Conservation (phyloP, 2,113 vertebrate species). For the Ceratotherium simum region DNA sequence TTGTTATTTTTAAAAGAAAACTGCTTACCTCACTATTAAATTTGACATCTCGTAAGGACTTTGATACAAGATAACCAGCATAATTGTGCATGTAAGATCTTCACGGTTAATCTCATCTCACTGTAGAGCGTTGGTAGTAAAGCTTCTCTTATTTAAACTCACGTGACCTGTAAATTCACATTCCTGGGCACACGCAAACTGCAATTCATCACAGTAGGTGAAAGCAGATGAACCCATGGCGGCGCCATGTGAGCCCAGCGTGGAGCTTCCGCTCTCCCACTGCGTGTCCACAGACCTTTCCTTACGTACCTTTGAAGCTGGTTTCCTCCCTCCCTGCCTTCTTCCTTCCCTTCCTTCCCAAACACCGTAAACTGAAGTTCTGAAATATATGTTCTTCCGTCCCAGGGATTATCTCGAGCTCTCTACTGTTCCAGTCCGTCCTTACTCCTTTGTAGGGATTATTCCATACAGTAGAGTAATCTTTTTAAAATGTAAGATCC, state of each 20-base stretch:
- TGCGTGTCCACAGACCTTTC: neutral
- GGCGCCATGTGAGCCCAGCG: neutral
- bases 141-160: conserved; percentile 7
- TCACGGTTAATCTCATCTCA: neutral
- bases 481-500: neutral
- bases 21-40: neutral
- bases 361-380: neutral
- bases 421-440: neutral
- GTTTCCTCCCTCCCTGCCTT: neutral
- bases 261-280: neutral
- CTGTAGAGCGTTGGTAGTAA: neutral
- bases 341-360: neutral
- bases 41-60: neutral
- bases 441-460: neutral
- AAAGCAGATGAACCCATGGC: neutral
- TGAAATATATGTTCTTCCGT: neutral
- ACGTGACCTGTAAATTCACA: neutral
- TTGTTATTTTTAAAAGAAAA: conserved; percentile 60
- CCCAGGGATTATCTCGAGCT: neutral
- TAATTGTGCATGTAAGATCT: neutral
- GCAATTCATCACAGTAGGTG: neutral
- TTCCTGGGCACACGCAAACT: neutral
- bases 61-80: neutral
- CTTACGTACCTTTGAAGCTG: neutral
- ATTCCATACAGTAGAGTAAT: neutral